Evolutionary conservation across 2,888 invertebrate species (phyloP).

Genomic region (Carabus problematicus): DNA sequence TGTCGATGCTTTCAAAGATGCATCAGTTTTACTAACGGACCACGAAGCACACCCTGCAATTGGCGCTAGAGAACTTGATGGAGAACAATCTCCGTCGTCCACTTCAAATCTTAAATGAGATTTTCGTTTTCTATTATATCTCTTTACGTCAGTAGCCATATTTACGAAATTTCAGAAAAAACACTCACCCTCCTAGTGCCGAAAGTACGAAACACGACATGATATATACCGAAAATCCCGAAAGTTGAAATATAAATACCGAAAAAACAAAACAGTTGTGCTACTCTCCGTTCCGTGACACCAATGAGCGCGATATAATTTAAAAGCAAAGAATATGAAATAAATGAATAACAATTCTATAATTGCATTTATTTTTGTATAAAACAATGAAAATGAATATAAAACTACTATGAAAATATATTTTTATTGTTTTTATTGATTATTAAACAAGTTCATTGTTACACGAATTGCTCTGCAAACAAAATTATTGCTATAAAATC

Average conservation of each 20-base stretch:
- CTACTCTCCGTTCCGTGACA: not conserved
- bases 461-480: not conserved
- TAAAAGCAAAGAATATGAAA: not conserved
- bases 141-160: conserved; percentile 46
- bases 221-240: conserved; percentile 2
- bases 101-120: conserved; percentile 50
- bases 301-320: not conserved
- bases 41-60: not conserved
- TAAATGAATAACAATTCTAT: not conserved
- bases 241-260: not conserved
- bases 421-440: not conserved
- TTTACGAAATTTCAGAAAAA: conserved; percentile 22
- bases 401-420: not conserved
- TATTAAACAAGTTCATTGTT: not conserved
- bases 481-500: not conserved
- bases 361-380: not conserved
- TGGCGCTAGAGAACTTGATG: conserved; percentile 43
- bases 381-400: not conserved
- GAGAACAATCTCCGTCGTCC: conserved; percentile 49
- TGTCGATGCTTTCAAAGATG: conserved; percentile 2
- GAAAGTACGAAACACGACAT: conserved; percentile 22
- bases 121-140: conserved; percentile 45
- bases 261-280: too few species aligned
- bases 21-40: not conserved
- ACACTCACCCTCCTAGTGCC: conserved; percentile 6